Evolutionary conservation across 2,113 vertebrate genomes (phyloP), one percentile per base, ranked within the genome.

Genomic region (Heloderma charlesbogerti): DNA sequence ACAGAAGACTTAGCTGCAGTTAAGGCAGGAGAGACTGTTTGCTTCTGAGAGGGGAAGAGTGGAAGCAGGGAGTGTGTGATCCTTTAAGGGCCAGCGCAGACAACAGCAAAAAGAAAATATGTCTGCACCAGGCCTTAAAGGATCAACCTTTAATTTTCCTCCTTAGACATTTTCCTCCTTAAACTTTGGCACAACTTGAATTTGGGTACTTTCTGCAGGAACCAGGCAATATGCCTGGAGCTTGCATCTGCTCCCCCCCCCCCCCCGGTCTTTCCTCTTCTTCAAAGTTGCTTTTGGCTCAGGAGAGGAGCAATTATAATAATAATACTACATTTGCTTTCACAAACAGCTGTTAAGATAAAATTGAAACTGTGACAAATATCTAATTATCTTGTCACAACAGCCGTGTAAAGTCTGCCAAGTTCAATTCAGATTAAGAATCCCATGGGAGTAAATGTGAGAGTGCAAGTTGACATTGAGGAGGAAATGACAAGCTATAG

Each of bases 161-260:
- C 81, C n/a, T 69, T 43, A 48, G 75, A 40, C 12, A 43, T 51
- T 3, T n/a, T n/a, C n/a, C n/a, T n/a, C n/a, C n/a, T 77, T 91
- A 77, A 90, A 18, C 18, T 93, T 79, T 84, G 79, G 89, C 90
- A 71, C 12, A 51, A 2, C 57, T 89, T 92, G 89, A 40, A 90
- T 89, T 18, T 75, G 91, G 90, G 3, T 69, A 48, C 22, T 37
- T n/a, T 34, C 31, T 92, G 77, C 63, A 93, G 89, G 89, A 91
- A 95, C 84, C 82, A 78, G 92, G 75, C 31, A 78, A 45, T 66
- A 66, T 29, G 45, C 93, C 94, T 92, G 91, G 77, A 10, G 95
- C 83, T 79, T 69, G 91, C 78, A 69, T 93, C 94, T 92, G 92
- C 94, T 78, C 92, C 92, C 88, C 91, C 90, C 90, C 91, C 96